phyloP scores from a whole-genome alignment of 2,113 vertebrate genomes.

The Corythornis cristatus region DNA sequence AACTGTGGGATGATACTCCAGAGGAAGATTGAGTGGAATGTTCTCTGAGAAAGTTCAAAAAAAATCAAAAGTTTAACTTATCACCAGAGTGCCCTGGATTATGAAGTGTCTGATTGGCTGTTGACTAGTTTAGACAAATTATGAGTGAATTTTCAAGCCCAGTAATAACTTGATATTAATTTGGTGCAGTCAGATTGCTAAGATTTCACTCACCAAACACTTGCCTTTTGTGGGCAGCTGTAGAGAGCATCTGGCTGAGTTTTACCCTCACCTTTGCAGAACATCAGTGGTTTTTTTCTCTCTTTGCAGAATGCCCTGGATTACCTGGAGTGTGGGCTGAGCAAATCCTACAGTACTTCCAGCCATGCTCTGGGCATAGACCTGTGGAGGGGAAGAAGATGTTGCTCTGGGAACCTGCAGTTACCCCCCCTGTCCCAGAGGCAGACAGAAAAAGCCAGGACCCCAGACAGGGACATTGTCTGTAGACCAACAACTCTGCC shows the following conservation, averaged over 20 bases:
- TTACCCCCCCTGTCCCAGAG: conserved; percentile 90
- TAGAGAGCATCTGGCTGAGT: too few relatives aligned
- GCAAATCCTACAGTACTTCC: conserved; percentile 89
- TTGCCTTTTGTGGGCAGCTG: not conserved
- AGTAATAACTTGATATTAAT: not conserved
- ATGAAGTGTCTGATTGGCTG: not conserved
- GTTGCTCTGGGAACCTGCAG: conserved; percentile 90
- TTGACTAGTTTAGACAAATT: not conserved
- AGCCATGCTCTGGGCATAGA: conserved; percentile 86
- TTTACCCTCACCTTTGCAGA: not conserved
- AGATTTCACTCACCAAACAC: not conserved
- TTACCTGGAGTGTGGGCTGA: conserved; percentile 80
- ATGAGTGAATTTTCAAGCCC: not conserved
- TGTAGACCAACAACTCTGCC: conserved; percentile 88
- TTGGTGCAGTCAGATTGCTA: not conserved
- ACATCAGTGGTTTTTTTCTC: not conserved
- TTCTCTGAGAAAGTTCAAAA: not conserved
- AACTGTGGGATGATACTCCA: not conserved
- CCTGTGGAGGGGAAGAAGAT: conserved; percentile 86
- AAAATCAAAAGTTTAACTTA: not conserved
- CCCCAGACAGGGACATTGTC: conserved; percentile 83
- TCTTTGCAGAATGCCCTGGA: conserved; percentile 81
- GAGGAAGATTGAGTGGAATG: not conserved
- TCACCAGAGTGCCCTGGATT: not conserved
- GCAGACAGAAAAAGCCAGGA: conserved; percentile 81